Conservation (phyloP, 1,140 invertebrate genomes). For the Sminthurinus signatus region DNA sequence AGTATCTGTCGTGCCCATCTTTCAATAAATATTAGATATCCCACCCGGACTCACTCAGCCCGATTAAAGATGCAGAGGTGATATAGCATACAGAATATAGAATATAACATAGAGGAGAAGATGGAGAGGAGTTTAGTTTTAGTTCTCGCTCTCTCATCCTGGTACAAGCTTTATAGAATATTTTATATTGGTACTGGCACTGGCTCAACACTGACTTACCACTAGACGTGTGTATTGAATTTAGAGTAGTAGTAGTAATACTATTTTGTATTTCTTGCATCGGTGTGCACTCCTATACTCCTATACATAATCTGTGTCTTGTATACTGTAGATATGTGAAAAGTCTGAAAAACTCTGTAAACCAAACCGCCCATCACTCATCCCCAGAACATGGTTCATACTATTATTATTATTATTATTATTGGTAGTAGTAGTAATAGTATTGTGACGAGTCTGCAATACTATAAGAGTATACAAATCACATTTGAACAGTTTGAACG, state of each 20-base stretch:
- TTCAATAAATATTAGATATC: slow-evolving; percentile 33
- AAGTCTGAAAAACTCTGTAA: no score
- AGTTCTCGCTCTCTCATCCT: no score
- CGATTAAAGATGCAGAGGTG: slow-evolving; percentile 19
- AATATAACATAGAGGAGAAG: no score
- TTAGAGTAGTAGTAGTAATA: slow-evolving; percentile 16
- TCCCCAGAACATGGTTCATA: slow-evolving; percentile 7
- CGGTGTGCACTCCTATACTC: no score
- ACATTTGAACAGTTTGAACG: neutral
- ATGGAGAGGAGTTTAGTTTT: no score
- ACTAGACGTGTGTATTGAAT: slow-evolving; percentile 29
- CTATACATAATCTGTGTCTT: no score
- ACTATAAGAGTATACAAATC: neutral
- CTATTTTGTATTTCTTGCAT: no score
- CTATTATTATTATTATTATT: no score
- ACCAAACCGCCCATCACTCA: slow-evolving; percentile 21
- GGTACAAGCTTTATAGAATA: no score
- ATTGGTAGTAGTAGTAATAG: no score
- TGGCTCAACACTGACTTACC: neutral
- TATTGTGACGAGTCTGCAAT: slow-evolving; percentile 7
- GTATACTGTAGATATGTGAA: no score
- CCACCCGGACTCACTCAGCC: slow-evolving; percentile 17
- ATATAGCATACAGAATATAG: no score
- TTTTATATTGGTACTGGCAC: neutral
- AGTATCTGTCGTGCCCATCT: slow-evolving; percentile 33